A percentile compares a stretch with the other conserved stretches of the same genome.
These are phyloP conservation scores for Lacerta viridis DNA, from an alignment of 2,797 vertebrate genomes.

Conservation along the genomic window DNA sequence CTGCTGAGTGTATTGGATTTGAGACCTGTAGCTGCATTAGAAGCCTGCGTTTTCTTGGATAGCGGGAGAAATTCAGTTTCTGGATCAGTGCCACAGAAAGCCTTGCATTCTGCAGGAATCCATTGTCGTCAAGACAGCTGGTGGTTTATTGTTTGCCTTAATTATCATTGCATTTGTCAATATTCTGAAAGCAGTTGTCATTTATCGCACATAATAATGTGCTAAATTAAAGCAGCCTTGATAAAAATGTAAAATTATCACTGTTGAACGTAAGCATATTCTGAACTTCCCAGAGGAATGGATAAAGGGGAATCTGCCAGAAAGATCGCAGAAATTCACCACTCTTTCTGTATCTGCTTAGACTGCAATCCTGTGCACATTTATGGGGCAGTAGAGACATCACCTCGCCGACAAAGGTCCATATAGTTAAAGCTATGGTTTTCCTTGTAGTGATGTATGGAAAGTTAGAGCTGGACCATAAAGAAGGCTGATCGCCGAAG, in stretches of 20 bases:
- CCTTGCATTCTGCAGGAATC: background rate
- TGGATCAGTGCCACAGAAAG: background rate
- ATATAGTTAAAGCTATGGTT: too few species aligned
- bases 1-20: background rate
- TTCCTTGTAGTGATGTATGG: too few species aligned
- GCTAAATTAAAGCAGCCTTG: background rate
- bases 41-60: background rate
- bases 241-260: constrained; percentile 11
- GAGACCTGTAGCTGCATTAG: background rate
- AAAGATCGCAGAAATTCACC: background rate
- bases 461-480: too few species aligned
- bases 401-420: too few species aligned
- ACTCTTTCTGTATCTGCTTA: background rate
- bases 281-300: background rate
- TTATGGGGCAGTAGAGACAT: background rate
- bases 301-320: background rate
- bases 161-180: constrained; percentile 24
- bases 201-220: background rate
- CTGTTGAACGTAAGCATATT: background rate
- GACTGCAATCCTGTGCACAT: background rate
- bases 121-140: background rate
- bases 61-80: background rate
- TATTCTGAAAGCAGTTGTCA: constrained; percentile 25
- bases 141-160: constrained; percentile 26
- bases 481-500: too few species aligned